Percentiles rank a stretch among this genome's conserved stretches.
phyloP scores from a whole-genome alignment of 2,888 invertebrate species.

The Aquatica leii region DNA sequence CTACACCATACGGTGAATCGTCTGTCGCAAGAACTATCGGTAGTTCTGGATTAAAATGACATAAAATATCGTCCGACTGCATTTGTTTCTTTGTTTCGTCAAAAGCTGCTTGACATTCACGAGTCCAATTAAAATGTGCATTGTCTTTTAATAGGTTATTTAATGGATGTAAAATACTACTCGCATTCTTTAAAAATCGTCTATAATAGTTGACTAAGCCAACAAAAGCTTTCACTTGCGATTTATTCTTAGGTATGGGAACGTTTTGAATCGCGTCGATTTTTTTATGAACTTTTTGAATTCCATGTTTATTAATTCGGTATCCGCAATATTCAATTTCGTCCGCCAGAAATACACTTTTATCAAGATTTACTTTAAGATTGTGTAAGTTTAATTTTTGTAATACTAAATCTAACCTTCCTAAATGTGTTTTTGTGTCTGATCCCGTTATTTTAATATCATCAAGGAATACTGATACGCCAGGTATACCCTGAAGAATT shows the following conservation, averaged over 20 bases:
- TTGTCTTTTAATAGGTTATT: slow-evolving; percentile 9
- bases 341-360: slow-evolving; percentile 8
- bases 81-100: neutral
- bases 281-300: neutral
- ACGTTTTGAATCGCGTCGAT: neutral
- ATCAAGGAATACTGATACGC: neutral
- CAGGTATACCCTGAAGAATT: neutral
- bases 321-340: too few species aligned
- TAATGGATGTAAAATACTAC: slow-evolving; percentile 11
- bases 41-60: neutral
- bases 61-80: neutral
- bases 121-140: slow-evolving; percentile 6
- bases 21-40: neutral
- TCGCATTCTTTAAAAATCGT: neutral
- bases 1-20: slow-evolving; percentile 36
- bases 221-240: slow-evolving; percentile 1
- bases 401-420: neutral
- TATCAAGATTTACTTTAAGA: neutral
- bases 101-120: neutral
- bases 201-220: neutral
- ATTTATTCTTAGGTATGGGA: neutral
- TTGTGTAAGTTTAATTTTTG: neutral
- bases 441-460: neutral
- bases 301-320: too few species aligned
- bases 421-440: neutral